Percentiles rank a stretch among this genome's conserved stretches.
Conservation (phyloP, 2,113 vertebrate species). For the Campylomormyrus numenius region DNA sequence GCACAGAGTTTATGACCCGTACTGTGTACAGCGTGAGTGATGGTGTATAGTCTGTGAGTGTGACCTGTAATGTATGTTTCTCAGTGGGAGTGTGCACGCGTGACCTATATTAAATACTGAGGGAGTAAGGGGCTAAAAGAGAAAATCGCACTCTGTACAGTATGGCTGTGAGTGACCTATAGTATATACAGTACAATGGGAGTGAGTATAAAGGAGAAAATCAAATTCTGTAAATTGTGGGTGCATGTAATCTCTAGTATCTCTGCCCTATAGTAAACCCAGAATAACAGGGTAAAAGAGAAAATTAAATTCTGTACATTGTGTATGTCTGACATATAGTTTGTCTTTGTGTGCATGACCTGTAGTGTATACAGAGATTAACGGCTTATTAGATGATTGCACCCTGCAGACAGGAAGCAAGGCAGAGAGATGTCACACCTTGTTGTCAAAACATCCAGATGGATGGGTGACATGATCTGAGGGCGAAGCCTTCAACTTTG, state of each 20-base stretch:
- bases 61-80: background rate
- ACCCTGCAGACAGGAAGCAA: background rate
- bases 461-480: background rate
- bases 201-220: background rate
- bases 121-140: background rate
- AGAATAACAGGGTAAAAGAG: background rate
- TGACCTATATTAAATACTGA: background rate
- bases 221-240: background rate
- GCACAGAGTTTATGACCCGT: background rate
- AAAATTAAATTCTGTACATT: background rate
- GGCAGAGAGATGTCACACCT: conserved; percentile 31
- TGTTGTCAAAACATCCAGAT: conserved; percentile 32
- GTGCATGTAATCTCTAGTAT: background rate
- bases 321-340: background rate
- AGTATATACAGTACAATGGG: background rate
- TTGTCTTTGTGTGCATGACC: background rate
- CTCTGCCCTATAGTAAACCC: background rate
- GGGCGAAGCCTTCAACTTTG: background rate
- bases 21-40: background rate
- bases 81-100: background rate
- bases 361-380: conserved; percentile 45
- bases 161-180: background rate
- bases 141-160: background rate
- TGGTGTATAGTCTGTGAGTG: background rate
- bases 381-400: conserved; percentile 28